Base-by-base conservation (phyloP, 2,888 invertebrate species). In the Galerucella nymphaeae region DNA sequence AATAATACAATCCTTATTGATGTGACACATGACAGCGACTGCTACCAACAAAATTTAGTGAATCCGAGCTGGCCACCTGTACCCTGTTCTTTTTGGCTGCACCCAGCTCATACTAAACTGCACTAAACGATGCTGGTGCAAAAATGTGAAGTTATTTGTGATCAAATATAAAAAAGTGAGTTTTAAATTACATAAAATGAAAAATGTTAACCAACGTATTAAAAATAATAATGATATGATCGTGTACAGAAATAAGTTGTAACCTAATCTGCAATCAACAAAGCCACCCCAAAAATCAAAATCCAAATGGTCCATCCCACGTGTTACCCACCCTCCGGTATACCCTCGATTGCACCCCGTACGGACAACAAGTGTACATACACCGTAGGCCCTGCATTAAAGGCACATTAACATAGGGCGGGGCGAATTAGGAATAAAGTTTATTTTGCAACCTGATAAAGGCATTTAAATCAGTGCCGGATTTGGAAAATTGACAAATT, bases 361-460 rank as follows among this genome's bases (percentile, higher is more conserved):
- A 71, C 62, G 75, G 72, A 75, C 75, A 80, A 84, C 84, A 84
- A 84, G 84, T 84, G 85, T 81, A 80, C 79, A 80, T 81, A 30
- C 61, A 61, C 55, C 16, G 61, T 66, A 78, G 79, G 78, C 77
- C 61, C 14, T 75, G 77, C 83, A 85, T 85, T 84, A 84, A 84
- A 83, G 81, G 80, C 80, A 81, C 82, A 85, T 85, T 85, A 85
- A 83, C 83, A 82, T 81, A 80, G 82, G 85, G 84, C 84, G 85
- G 84, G 79, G 82, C 83, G 78, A 79, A 80, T 80, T 80, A 77
- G 76, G 75, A 77, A 78, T 74, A 76, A 79, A 80, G 83, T 84
- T 82, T 84, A 81, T 81, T 80, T 79, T 82, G 85, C 81, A 85
- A 85, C 83, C 82, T 84, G 84, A 85, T 85, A 81, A 74, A 80